Evolutionary conservation across 2,797 vertebrate species (phyloP), one percentile per base, ranked within the genome.

Genomic region (Peromyscus aztecus): DNA sequence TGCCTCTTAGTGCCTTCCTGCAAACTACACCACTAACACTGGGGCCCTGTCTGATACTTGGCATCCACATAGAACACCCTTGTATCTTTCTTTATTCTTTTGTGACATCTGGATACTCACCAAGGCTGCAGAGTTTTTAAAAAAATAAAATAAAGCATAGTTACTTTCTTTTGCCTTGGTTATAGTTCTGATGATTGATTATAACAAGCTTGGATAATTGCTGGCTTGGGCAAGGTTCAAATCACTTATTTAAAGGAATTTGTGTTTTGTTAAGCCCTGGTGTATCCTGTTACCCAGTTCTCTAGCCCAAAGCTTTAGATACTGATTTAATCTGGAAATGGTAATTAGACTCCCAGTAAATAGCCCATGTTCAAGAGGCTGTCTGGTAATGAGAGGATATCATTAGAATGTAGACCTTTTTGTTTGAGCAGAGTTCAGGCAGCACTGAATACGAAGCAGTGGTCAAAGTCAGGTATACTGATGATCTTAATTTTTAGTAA

Each of bases 301-400:
- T 94, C 81, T 67, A 61, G 40, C 40, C 46, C 77, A 96, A 90
- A 49, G 69, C 65, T 90, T 40, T 81, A 86, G 88, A 76, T 95
- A 81, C 71, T 90, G 90, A 96, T 90, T 90, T 94, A 88, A 96
- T 95, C 88, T 95, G 67, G 89, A 92, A 90, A 88, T 76, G 76
- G 55, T 90, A 29, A 81, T 84, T 95, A 76, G 76, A 91, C 69
- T 95, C 65, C 46, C 55, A 84, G 24, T 91, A 75, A 96, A 55
- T 69, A 94, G 49, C 34, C 86, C 34, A 31, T 91, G 43, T 94
- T 94, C 81, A 75, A 92, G 76, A 96, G 63, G 46, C 93, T 23
- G 0, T 89, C 34, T 91, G 67, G 65, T 95, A 83, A 82, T 88
- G 69, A 82, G 75, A 94, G 67, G 27, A 78, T 92, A 31, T 69